Conservation (phyloP, 2,888 invertebrate genomes). For the Protophormia terraenovae region DNA sequence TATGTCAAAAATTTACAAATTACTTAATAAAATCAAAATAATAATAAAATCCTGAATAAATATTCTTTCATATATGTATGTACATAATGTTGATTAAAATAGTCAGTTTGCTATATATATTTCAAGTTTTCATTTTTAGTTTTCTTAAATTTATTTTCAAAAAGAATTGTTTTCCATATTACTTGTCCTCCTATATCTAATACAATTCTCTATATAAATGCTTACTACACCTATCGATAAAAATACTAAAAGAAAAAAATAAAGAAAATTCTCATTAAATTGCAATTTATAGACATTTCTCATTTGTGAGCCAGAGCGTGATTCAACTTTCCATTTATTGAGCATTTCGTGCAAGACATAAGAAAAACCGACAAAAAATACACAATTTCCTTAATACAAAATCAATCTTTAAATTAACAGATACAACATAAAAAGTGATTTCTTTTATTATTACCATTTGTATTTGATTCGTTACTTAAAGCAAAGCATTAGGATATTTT, state of each 20-base stretch:
- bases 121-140: neutral
- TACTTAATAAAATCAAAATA: too few relatives aligned
- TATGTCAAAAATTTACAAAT: too few relatives aligned
- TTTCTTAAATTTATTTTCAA: neutral
- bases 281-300: conserved; percentile 10
- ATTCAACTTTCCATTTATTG: neutral
- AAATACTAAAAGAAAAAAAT: neutral
- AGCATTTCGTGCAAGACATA: neutral
- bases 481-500: neutral
- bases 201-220: neutral
- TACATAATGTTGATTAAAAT: too few relatives aligned
- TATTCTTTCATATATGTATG: too few relatives aligned
- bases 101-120: too few relatives aligned
- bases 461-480: neutral
- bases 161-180: neutral
- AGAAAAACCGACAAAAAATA: neutral
- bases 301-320: neutral
- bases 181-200: neutral
- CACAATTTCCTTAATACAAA: neutral
- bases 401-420: neutral
- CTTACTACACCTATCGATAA: conserved; percentile 14
- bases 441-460: neutral
- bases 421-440: neutral
- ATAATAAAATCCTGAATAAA: too few relatives aligned
- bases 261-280: conserved; percentile 10